Percentiles rank a stretch among this genome's conserved stretches.
phyloP scores from a whole-genome alignment of 2,888 invertebrate species.

The Drosophila parthenogenetica region DNA sequence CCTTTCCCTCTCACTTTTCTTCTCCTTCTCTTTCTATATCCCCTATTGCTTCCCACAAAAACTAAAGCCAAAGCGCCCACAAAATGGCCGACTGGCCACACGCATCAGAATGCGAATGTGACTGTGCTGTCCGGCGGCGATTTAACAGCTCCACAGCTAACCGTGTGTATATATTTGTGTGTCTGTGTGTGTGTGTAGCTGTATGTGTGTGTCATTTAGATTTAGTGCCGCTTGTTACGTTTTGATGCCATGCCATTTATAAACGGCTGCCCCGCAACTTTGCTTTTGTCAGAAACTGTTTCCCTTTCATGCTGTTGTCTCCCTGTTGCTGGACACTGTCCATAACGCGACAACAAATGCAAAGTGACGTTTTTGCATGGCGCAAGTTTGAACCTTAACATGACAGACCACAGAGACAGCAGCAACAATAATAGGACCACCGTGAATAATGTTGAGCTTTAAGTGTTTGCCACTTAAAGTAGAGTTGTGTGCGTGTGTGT shows the following conservation, averaged over 20 bases:
- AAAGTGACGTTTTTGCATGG: constrained; percentile 76
- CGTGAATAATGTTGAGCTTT: constrained; percentile 62
- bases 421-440: constrained; percentile 23
- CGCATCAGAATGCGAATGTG: constrained; percentile 38
- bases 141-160: constrained; percentile 70
- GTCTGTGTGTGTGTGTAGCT: constrained; percentile 25
- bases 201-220: constrained; percentile 72
- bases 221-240: constrained; percentile 82
- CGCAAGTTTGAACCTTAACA: constrained; percentile 73
- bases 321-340: constrained; percentile 36
- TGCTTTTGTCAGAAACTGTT: constrained; percentile 8
- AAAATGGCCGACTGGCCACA: constrained; percentile 59
- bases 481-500: constrained; percentile 20
- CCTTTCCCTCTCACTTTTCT: no score
- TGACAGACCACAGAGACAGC: constrained; percentile 65
- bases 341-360: constrained; percentile 71
- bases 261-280: constrained; percentile 45
- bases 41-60: constrained; percentile 5
- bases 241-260: constrained; percentile 78
- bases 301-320: background rate
- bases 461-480: constrained; percentile 69
- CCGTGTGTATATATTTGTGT: constrained; percentile 13
- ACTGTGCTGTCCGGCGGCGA: constrained; percentile 54
- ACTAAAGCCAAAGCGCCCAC: constrained; percentile 51
- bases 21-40: background rate